Evolutionary conservation across 1,140 invertebrate species (phyloP).

Genomic region (Drosophila nigromelanica): DNA sequence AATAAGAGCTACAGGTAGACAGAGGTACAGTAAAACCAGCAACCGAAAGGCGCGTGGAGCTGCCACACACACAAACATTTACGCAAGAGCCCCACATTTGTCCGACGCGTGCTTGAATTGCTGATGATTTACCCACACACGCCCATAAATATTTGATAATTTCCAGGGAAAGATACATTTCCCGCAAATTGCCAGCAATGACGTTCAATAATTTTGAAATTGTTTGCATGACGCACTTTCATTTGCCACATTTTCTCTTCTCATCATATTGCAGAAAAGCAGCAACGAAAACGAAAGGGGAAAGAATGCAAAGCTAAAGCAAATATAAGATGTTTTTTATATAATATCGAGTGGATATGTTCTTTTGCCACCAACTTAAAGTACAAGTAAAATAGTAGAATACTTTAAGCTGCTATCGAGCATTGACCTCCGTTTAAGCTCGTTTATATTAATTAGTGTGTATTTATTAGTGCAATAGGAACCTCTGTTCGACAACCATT

Average conservation of each 20-base stretch:
- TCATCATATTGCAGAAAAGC: conserved; percentile 5
- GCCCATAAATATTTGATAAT: conserved; percentile 61
- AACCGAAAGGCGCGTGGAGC: conserved; percentile 1
- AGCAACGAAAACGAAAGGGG: conserved; percentile 4
- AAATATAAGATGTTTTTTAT: background rate
- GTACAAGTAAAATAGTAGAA: background rate
- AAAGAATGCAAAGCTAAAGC: background rate
- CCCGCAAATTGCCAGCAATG: conserved; percentile 57
- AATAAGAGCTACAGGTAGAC: conserved; percentile 27
- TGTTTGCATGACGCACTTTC: conserved; percentile 40
- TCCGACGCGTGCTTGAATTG: conserved; percentile 65
- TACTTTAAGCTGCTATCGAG: background rate
- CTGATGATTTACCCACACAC: conserved; percentile 45
- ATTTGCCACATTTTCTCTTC: conserved; percentile 15
- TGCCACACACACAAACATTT: background rate
- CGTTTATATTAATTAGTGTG: conserved; percentile 34
- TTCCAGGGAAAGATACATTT: conserved; percentile 36
- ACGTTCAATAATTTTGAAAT: conserved; percentile 57
- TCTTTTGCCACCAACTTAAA: too few species aligned
- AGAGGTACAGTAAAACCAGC: conserved; percentile 1
- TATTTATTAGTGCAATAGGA: conserved; percentile 44
- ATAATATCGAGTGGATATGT: background rate
- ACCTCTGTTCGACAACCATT: conserved; percentile 3
- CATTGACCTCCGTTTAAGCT: conserved; percentile 21
- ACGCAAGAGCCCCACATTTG: too few species aligned